Conservation (phyloP, 2,888 invertebrate species). For the Hydropsyche betteni region DNA sequence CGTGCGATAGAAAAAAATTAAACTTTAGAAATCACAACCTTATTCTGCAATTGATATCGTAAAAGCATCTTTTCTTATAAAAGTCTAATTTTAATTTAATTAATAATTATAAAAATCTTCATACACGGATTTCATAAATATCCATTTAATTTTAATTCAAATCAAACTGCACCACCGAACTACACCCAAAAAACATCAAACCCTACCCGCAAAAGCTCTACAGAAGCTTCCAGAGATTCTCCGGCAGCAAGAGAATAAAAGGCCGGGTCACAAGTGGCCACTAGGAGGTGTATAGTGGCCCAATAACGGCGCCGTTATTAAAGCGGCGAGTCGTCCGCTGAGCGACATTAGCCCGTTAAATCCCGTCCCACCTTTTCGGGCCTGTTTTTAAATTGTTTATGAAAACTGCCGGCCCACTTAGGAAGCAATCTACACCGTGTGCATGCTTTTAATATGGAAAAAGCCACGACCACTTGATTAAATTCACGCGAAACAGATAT, state of each 20-base stretch:
- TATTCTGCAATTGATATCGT: too few species aligned
- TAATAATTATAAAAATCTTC: too few species aligned
- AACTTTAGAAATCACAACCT: too few species aligned
- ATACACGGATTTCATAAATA: too few species aligned
- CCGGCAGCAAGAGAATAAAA: too few species aligned
- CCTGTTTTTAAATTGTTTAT: constrained; percentile 50
- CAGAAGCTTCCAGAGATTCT: too few species aligned
- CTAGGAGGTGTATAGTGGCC: background rate
- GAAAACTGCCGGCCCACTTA: constrained; percentile 34
- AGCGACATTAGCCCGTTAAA: constrained; percentile 29
- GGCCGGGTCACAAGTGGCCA: too few species aligned
- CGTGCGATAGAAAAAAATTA: too few species aligned
- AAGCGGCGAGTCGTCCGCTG: constrained; percentile 36
- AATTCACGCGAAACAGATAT: too few species aligned
- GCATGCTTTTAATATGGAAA: constrained; percentile 10
- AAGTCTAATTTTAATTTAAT: too few species aligned
- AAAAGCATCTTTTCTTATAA: too few species aligned
- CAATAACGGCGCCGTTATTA: constrained; percentile 50
- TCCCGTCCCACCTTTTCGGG: background rate
- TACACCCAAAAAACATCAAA: background rate
- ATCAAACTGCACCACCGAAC: background rate
- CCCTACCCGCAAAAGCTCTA: background rate
- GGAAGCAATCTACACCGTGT: constrained; percentile 31
- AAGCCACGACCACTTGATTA: constrained; percentile 2
- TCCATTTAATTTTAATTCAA: background rate